A percentile compares a stretch with the other conserved stretches of the same genome.
Evolutionary conservation across 92 coral and sea anemone genomes (phyloP).

Genomic region (Epizoanthus fatuus): DNA sequence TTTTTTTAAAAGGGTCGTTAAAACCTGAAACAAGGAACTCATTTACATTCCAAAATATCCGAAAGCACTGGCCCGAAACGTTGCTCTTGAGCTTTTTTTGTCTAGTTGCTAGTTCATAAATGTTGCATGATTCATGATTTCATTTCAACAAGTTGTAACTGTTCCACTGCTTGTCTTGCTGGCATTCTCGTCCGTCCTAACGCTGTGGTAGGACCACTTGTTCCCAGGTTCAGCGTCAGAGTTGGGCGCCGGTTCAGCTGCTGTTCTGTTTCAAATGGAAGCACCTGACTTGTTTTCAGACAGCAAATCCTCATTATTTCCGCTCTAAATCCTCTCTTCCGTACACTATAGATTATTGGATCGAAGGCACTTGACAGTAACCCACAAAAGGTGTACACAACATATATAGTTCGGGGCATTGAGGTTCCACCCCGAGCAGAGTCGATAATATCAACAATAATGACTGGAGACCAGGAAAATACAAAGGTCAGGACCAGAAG

Average conservation of each 20-base stretch:
- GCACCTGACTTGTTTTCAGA: neutral
- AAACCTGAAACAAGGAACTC: no score
- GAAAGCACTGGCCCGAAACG: no score
- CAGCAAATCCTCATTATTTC: neutral
- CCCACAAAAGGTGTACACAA: neutral
- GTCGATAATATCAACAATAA: constrained; percentile 1
- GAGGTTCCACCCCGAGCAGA: neutral
- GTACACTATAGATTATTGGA: constrained; percentile 4
- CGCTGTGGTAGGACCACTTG: neutral
- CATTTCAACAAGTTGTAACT: neutral
- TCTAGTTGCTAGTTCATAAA: no score
- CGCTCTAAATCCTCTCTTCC: neutral
- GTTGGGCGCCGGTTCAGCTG: neutral
- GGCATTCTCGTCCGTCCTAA: neutral
- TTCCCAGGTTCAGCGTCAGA: neutral
- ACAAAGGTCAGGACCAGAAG: neutral
- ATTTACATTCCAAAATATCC: no score
- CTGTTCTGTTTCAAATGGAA: constrained; percentile 2
- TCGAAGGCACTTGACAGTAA: neutral
- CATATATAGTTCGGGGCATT: neutral
- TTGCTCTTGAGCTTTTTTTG: no score
- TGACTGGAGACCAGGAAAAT: constrained; percentile 9
- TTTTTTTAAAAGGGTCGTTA: no score
- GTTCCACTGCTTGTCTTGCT: neutral
- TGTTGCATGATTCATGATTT: neutral